Conservation (phyloP, 1,140 invertebrate species). For the Aphidius gifuensis region DNA sequence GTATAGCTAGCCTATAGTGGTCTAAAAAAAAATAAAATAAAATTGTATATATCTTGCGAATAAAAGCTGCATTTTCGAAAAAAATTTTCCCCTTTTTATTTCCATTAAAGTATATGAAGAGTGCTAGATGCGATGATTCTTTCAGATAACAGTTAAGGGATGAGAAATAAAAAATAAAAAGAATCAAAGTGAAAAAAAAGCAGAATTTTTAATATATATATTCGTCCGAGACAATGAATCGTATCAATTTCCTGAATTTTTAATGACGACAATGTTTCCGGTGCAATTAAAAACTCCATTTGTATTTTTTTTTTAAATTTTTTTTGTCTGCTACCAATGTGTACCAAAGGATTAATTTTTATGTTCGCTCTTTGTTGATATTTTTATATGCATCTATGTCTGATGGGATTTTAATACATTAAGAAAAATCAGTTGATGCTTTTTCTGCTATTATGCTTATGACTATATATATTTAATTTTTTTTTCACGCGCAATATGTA, state of each 20-base stretch:
- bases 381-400: conserved; percentile 7
- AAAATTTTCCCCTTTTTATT: not conserved
- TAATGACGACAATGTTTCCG: conserved; percentile 21
- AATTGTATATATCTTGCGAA: conserved; percentile 40
- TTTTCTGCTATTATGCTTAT: conserved; percentile 10
- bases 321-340: not conserved
- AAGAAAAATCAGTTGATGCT: too few species aligned
- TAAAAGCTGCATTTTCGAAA: conserved; percentile 22
- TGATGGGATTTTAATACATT: too few species aligned
- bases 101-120: not conserved
- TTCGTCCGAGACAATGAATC: conserved; percentile 11
- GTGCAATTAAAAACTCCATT: conserved; percentile 18
- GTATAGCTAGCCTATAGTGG: conserved; percentile 47
- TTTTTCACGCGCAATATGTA: conserved; percentile 19
- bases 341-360: not conserved
- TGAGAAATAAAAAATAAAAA: not conserved
- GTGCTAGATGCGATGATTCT: not conserved
- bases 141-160: not conserved
- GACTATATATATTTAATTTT: conserved; percentile 36
- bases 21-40: conserved; percentile 52
- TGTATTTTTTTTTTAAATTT: not conserved
- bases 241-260: conserved; percentile 21
- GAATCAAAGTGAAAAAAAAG: not conserved
- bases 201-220: too few species aligned
- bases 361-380: conserved; percentile 12